Evolutionary conservation across 2,888 invertebrate species (phyloP).

Genomic region (Calameuta idolon): DNA sequence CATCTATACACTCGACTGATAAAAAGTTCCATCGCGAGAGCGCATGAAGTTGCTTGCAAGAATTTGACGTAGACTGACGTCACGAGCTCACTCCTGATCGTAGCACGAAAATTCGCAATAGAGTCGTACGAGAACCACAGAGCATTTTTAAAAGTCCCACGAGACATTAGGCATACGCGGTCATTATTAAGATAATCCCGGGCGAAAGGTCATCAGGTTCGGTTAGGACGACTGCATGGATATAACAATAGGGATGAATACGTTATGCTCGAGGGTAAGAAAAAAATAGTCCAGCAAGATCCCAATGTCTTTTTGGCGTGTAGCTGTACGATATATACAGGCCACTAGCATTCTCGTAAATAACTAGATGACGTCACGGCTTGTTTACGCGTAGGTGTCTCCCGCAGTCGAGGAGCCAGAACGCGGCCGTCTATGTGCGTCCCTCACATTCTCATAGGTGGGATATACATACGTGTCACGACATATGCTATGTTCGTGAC

Average conservation of each 20-base stretch:
- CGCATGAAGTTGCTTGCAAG: neutral
- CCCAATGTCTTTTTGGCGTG: neutral
- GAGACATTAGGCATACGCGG: neutral
- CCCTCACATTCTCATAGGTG: neutral
- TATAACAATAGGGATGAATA: too few relatives aligned
- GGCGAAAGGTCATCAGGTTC: neutral
- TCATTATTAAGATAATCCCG: neutral
- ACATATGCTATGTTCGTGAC: constrained; percentile 30
- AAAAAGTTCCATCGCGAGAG: neutral
- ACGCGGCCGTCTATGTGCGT: neutral
- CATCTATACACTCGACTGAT: neutral
- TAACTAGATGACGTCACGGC: constrained; percentile 34
- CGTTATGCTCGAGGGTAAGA: neutral
- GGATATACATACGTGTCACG: constrained; percentile 8
- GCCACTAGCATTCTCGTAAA: constrained; percentile 28
- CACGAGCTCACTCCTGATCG: neutral
- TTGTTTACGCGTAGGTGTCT: constrained; percentile 31
- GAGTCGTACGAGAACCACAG: neutral
- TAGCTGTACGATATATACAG: neutral
- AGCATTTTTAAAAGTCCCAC: neutral
- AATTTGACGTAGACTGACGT: neutral
- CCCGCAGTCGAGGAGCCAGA: neutral
- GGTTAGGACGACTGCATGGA: neutral
- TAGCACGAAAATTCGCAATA: neutral
- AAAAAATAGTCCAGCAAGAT: neutral